phyloP scores from a whole-genome alignment of 2,888 invertebrate species.

The Marronus borbonicus region DNA sequence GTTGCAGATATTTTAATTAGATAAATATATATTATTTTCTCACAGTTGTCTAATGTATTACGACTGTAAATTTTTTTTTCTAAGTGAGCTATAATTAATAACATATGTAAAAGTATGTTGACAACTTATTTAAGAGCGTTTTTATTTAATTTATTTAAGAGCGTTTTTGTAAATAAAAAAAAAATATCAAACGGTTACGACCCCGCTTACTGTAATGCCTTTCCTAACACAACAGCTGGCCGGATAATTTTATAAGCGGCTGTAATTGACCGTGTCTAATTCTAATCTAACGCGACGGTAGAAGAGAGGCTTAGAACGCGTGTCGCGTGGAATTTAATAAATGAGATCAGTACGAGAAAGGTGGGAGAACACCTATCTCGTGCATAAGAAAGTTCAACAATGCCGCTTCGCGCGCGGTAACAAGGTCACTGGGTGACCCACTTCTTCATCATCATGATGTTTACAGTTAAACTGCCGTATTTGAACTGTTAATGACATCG shows the following conservation, averaged over 20 bases:
- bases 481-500: slow-evolving; percentile 40
- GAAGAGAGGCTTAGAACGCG: slow-evolving; percentile 30
- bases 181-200: too few relatives aligned
- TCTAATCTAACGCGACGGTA: slow-evolving; percentile 23
- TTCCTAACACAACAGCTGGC: neutral
- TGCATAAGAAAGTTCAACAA: slow-evolving; percentile 42
- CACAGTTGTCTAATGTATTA: too few relatives aligned
- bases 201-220: neutral
- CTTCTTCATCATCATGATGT: slow-evolving; percentile 53
- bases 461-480: slow-evolving; percentile 45
- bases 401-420: slow-evolving; percentile 57
- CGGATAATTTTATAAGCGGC: neutral
- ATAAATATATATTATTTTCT: too few relatives aligned
- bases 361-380: slow-evolving; percentile 36
- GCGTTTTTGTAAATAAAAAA: too few relatives aligned
- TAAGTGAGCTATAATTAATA: too few relatives aligned
- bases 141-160: too few relatives aligned
- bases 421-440: slow-evolving; percentile 71
- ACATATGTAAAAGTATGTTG: too few relatives aligned
- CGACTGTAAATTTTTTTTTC: too few relatives aligned
- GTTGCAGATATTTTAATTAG: too few relatives aligned
- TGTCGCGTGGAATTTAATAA: slow-evolving; percentile 44
- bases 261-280: slow-evolving; percentile 21
- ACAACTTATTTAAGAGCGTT: too few relatives aligned
- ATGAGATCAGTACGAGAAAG: slow-evolving; percentile 37